These are phyloP conservation scores for Idaea dimidiata DNA, from an alignment of 2,888 invertebrate genomes.

Conservation along the genomic window DNA sequence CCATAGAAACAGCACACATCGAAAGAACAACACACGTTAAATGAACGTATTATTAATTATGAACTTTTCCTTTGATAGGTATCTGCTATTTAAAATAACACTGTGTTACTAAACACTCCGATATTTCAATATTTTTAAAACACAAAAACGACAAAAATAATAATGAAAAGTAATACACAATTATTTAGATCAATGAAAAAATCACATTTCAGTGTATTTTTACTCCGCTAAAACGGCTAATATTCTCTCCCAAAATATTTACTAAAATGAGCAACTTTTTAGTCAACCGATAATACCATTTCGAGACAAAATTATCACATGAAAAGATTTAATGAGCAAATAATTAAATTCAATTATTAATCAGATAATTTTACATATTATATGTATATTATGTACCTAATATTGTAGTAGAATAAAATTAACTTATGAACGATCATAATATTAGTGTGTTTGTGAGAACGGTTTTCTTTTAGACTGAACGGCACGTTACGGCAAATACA, in stretches of 20 bases:
- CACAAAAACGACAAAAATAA: not conserved
- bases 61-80: not conserved
- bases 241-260: not conserved
- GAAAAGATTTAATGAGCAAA: not conserved
- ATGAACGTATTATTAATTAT: not conserved
- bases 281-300: constrained; percentile 11
- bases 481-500: not conserved
- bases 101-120: not conserved
- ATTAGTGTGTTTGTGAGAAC: not conserved
- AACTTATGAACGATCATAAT: not conserved
- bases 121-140: not conserved
- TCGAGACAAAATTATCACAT: constrained; percentile 35
- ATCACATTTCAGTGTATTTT: not conserved
- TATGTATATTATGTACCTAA: too few relatives aligned
- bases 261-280: constrained; percentile 6
- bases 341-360: constrained; percentile 10
- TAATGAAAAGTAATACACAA: constrained; percentile 3
- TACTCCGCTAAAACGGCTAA: not conserved
- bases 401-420: not conserved
- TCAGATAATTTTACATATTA: not conserved
- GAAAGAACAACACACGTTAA: too few relatives aligned
- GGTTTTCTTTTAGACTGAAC: not conserved
- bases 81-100: too few relatives aligned
- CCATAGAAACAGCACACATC: too few relatives aligned
- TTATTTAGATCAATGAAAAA: constrained; percentile 19